Conservation (phyloP, 2,888 invertebrate species). For the Hybos culiciformis region DNA sequence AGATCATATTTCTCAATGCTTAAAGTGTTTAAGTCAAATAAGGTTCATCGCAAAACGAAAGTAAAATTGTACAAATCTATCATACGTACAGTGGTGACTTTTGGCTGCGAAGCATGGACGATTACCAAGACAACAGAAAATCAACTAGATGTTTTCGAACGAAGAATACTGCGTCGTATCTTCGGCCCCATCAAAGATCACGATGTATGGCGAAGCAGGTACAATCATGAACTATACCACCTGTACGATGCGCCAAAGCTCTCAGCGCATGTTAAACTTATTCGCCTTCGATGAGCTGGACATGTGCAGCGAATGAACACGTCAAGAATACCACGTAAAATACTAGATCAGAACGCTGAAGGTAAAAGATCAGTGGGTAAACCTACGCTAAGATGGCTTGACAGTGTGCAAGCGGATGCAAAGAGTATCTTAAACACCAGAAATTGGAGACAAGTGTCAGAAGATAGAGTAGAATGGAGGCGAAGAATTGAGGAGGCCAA, state of each 20-base stretch:
- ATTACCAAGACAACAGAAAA: conserved; percentile 4
- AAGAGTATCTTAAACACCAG: too few relatives aligned
- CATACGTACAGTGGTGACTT: background rate
- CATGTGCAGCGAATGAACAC: conserved; percentile 9
- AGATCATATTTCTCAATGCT: background rate
- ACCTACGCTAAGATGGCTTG: too few relatives aligned
- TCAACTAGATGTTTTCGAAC: conserved; percentile 6
- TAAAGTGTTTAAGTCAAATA: background rate
- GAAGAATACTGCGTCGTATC: conserved; percentile 8
- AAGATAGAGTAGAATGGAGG: too few relatives aligned
- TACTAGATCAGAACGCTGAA: too few relatives aligned
- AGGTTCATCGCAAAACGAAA: background rate
- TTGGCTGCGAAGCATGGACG: conserved; percentile 1
- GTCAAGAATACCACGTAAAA: too few relatives aligned
- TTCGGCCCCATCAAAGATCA: conserved; percentile 6
- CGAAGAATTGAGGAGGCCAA: too few relatives aligned
- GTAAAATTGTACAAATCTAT: background rate
- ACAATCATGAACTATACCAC: conserved; percentile 9
- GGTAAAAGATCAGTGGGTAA: too few relatives aligned
- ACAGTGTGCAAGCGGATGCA: too few relatives aligned
- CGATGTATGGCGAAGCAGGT: conserved; percentile 7
- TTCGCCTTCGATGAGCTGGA: conserved; percentile 8
- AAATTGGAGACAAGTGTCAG: too few relatives aligned
- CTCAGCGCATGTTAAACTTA: conserved; percentile 1
- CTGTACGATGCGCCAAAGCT: conserved; percentile 5